A percentile compares a stretch with the other conserved stretches of the same genome.
Conservation (phyloP, 2,113 vertebrate genomes). For the Chiloscyllium plagiosum region DNA sequence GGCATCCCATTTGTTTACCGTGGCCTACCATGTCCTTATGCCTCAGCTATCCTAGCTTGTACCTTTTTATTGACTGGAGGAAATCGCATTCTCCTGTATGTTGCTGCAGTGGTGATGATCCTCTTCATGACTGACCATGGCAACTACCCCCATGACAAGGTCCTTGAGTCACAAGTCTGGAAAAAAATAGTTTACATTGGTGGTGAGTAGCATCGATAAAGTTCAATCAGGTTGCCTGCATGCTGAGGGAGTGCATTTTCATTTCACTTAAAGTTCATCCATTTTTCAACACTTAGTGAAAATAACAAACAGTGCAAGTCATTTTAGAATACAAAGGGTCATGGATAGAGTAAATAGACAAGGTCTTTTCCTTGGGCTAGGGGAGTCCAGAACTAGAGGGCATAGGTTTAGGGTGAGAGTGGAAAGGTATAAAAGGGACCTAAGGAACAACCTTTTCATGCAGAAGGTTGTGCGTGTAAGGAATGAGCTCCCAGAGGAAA, state of each 20-base stretch:
- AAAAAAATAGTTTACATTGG: constrained; percentile 80
- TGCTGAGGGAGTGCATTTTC: background rate
- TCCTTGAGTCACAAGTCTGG: constrained; percentile 86
- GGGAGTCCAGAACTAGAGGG: too few relatives aligned
- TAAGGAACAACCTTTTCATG: too few relatives aligned
- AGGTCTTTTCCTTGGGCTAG: too few relatives aligned
- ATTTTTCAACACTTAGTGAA: background rate
- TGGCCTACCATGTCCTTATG: constrained; percentile 81
- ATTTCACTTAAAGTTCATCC: background rate
- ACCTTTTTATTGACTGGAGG: constrained; percentile 68
- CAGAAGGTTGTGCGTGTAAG: too few relatives aligned
- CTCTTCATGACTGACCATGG: constrained; percentile 80
- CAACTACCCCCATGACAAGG: constrained; percentile 79
- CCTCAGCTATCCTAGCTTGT: constrained; percentile 72
- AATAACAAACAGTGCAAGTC: background rate
- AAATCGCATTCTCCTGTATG: constrained; percentile 57
- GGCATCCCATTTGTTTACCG: constrained; percentile 76
- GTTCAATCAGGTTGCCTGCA: background rate
- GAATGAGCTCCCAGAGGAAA: too few relatives aligned
- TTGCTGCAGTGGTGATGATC: constrained; percentile 67
- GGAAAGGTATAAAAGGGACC: too few relatives aligned
- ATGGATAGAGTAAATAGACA: background rate
- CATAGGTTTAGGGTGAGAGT: too few relatives aligned
- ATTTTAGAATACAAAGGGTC: background rate
- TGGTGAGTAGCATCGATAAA: constrained; percentile 56